A percentile compares a stretch with the other conserved stretches of the same genome.
Evolutionary conservation across 2,888 invertebrate genomes (phyloP).

Genomic region (Polydrusus pterygomalis): DNA sequence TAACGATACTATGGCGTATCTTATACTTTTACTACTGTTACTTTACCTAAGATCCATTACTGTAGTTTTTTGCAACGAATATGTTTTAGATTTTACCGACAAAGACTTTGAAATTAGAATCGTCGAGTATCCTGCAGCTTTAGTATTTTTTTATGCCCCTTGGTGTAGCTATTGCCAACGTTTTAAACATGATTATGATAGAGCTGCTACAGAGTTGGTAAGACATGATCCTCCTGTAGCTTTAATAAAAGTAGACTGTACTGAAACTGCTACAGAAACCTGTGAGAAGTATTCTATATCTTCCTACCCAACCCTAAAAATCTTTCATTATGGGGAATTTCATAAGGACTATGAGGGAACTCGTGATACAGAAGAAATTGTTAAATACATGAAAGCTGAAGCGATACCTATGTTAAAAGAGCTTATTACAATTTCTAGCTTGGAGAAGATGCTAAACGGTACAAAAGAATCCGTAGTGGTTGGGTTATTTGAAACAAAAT

Average conservation of each 20-base stretch:
- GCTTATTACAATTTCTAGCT: slow-evolving; percentile 80
- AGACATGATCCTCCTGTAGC: slow-evolving; percentile 92
- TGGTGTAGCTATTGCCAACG: slow-evolving; percentile 99
- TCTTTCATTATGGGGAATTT: slow-evolving; percentile 92
- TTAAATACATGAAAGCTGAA: slow-evolving; percentile 91
- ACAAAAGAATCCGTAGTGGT: slow-evolving; percentile 87
- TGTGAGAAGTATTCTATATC: slow-evolving; percentile 93
- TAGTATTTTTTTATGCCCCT: slow-evolving; percentile 95
- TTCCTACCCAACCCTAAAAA: slow-evolving; percentile 98
- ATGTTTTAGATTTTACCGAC: slow-evolving; percentile 86
- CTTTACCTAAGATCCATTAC: slow-evolving; percentile 54
- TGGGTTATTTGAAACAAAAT: slow-evolving; percentile 88
- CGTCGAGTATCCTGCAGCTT: slow-evolving; percentile 94
- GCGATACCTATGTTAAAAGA: slow-evolving; percentile 97
- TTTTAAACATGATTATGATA: slow-evolving; percentile 96
- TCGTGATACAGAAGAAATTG: slow-evolving; percentile 85
- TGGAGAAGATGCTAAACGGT: slow-evolving; percentile 79
- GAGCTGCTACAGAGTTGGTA: slow-evolving; percentile 90
- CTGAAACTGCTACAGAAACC: slow-evolving; percentile 90
- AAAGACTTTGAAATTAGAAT: slow-evolving; percentile 83
- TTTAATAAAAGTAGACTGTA: slow-evolving; percentile 96
- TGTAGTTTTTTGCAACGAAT: slow-evolving; percentile 76
- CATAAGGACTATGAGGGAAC: slow-evolving; percentile 96
- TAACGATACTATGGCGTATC: slow-evolving; percentile 25
- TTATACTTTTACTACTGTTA: slow-evolving; percentile 57